phyloP scores from a whole-genome alignment of 2,113 vertebrate genomes.

The Mesoclemmys tuberculata region DNA sequence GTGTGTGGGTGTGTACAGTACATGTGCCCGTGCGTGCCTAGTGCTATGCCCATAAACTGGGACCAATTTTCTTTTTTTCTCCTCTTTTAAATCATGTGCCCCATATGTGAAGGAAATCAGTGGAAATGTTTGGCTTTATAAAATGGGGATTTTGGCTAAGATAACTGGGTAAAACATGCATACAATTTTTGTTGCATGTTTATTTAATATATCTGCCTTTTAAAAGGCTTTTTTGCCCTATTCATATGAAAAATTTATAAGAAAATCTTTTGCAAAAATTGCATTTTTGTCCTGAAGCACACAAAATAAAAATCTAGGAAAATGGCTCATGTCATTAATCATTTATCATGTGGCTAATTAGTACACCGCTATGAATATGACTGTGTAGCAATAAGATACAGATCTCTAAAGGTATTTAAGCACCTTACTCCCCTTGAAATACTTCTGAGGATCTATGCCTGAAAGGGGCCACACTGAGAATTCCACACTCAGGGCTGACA shows the following conservation, averaged over 20 bases:
- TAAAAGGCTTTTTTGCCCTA: background rate
- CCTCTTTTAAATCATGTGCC: background rate
- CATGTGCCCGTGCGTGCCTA: background rate
- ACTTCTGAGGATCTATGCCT: background rate
- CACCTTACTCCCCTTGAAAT: background rate
- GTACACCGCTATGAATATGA: background rate
- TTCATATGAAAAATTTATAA: slow-evolving; percentile 48
- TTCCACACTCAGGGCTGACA: too few relatives aligned
- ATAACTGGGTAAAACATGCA: background rate
- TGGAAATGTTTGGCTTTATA: background rate
- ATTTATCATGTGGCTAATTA: slow-evolving; percentile 13
- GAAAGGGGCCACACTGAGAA: too few relatives aligned
- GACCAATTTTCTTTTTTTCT: background rate
- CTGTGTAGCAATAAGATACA: background rate
- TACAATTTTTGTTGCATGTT: background rate
- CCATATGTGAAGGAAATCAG: background rate
- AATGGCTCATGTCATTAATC: slow-evolving; percentile 8
- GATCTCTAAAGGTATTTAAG: background rate
- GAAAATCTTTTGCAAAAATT: background rate
- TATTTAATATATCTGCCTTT: slow-evolving; percentile 7
- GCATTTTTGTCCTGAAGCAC: background rate
- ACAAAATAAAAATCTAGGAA: background rate
- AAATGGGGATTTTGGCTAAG: background rate
- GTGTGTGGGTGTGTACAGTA: background rate
- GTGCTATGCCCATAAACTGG: background rate